Conservation (phyloP, 2,797 vertebrate species). For the Orestias chungarensis region DNA sequence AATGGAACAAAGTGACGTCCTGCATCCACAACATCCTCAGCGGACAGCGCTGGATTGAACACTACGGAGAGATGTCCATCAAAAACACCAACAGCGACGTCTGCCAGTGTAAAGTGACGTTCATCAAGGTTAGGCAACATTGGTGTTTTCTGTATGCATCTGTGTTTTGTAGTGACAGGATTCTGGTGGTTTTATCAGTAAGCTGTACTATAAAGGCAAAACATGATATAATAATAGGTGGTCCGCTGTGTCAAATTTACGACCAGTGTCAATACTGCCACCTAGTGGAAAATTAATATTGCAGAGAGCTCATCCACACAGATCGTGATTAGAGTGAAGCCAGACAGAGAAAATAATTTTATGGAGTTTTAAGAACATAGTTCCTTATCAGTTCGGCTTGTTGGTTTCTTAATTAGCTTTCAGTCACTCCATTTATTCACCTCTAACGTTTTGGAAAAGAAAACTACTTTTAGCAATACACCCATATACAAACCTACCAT, state of each 20-base stretch:
- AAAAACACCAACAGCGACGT: constrained; percentile 82
- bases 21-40: constrained; percentile 98
- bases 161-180: not conserved
- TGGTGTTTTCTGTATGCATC: too few species aligned
- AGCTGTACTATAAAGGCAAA: not conserved
- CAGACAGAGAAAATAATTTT: too few species aligned
- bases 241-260: not conserved
- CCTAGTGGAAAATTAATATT: constrained; percentile 64
- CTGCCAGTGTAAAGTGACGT: constrained; percentile 93
- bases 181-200: not conserved
- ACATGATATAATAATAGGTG: not conserved
- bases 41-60: constrained; percentile 97
- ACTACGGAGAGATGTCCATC: constrained; percentile 96
- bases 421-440: too few species aligned
- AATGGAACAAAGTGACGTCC: constrained; percentile 98
- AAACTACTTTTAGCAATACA: too few species aligned
- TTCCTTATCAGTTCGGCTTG: too few species aligned
- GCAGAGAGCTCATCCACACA: too few species aligned
- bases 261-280: constrained; percentile 25
- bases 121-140: constrained; percentile 84
- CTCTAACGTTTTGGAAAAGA: too few species aligned
- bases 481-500: too few species aligned
- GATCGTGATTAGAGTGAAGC: too few species aligned
- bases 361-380: too few species aligned
- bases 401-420: too few species aligned